Conservation (phyloP, 1,140 invertebrate species). For the Pemphigus obesinymphae region DNA sequence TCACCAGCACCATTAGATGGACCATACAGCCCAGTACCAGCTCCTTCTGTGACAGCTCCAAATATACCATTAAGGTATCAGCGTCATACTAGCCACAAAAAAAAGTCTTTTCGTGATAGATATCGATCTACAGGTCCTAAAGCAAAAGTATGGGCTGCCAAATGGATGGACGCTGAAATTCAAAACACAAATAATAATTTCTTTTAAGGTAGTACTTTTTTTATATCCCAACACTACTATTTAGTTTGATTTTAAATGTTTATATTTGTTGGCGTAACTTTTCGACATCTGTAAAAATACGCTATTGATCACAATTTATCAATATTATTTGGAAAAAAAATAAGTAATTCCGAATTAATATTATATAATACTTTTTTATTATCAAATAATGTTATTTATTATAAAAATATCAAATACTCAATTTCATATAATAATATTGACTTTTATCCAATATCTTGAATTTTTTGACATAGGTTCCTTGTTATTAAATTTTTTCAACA, state of each 20-base stretch:
- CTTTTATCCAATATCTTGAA: not conserved
- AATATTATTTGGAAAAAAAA: not conserved
- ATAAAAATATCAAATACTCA: not conserved
- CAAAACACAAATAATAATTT: conserved; percentile 26
- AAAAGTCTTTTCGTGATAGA: conserved; percentile 32
- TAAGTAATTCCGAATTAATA: not conserved
- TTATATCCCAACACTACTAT: not conserved
- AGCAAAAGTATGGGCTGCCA: conserved; percentile 30
- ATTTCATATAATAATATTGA: not conserved
- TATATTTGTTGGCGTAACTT: not conserved
- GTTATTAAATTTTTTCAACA: conserved; percentile 6
- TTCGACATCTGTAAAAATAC: not conserved
- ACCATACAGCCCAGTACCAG: conserved; percentile 51
- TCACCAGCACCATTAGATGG: conserved; percentile 48
- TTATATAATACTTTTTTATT: not conserved
- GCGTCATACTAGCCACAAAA: conserved; percentile 31
- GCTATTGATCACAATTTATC: not conserved
- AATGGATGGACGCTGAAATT: conserved; percentile 38
- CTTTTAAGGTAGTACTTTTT: conserved; percentile 15
- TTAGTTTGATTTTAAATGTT: conserved; percentile 33
- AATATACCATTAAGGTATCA: conserved; percentile 35
- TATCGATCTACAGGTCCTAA: conserved; percentile 26
- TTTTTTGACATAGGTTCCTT: conserved; percentile 24
- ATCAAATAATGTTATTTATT: not conserved
- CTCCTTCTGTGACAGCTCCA: conserved; percentile 42